Evolutionary conservation across 1,140 invertebrate genomes (phyloP), one percentile per base, ranked within the genome.

Genomic region (Sminthurinus signatus): DNA sequence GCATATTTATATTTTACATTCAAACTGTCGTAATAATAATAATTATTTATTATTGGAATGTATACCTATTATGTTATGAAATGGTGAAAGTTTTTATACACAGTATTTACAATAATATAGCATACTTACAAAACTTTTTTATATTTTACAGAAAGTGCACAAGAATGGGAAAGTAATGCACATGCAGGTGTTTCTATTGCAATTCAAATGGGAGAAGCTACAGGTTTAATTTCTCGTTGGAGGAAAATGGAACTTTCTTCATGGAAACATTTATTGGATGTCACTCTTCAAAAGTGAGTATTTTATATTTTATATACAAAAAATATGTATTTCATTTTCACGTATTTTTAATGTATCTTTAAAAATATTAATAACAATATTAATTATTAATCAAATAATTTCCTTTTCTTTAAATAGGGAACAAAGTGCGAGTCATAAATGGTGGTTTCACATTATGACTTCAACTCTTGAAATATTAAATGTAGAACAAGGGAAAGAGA

Each of bases 111-210:
- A 21, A 15, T 42, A 42, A 28, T 52, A 29, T 64, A 27, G 32
- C 28, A 32, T 43, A 60, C 15, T 56, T 52, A 31, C 42, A 25
- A 50, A 39, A 25, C n/a, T n/a, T n/a, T n/a, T n/a, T 15, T 32
- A 15, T 36, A 8, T 17, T 58, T 58, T 44, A 31, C 21, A 70
- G 68, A 46, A 10, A 60, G 58, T 69, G 80, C 88, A 44, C 82
- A 93, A 67, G 86, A 93, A 68, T 98, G 94, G 95, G 91, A 97
- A 76, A 84, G 86, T 71, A 88, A 91, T 73, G 93, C 94, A 0
- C 89, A 93, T 70, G 85, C 82, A 67, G 86, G 85, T 2, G 91
- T 97, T 32, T 92, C 89, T 62, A 76, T 99, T 73, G 79, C 82
- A 0, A 80, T 84, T 0, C 79, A 89, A 62, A 81, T 89, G 12